These are phyloP conservation scores for Polydrusus pterygomalis DNA, from an alignment of 2,888 invertebrate species.

Conservation along the genomic window DNA sequence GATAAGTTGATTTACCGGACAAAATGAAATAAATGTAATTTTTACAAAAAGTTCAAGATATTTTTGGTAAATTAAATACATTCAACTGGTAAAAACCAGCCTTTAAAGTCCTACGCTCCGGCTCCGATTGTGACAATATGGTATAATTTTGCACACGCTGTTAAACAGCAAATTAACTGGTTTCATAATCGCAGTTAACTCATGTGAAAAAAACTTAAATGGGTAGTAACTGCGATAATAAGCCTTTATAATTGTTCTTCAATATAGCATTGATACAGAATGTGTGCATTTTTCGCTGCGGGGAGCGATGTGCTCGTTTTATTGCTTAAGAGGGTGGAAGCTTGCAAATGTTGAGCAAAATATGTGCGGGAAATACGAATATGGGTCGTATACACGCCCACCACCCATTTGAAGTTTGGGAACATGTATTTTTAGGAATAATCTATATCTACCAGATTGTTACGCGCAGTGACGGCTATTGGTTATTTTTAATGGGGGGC, in stretches of 20 bases:
- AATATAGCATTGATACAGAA: slow-evolving; percentile 1
- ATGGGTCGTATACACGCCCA: no score
- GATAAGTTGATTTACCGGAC: no score
- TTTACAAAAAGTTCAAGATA: no score
- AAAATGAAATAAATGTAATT: no score
- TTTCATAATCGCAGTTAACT: slow-evolving; percentile 4
- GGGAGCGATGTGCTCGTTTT: background rate
- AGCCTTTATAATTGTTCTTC: background rate
- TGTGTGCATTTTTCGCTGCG: slow-evolving; percentile 11
- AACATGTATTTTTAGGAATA: no score
- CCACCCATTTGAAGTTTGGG: no score
- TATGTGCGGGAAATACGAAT: no score
- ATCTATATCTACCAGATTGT: no score
- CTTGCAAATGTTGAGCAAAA: background rate
- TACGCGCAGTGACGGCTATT: no score
- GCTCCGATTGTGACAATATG: background rate
- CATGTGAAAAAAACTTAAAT: slow-evolving; percentile 33
- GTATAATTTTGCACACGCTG: background rate
- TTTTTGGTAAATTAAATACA: no score
- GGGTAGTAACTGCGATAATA: slow-evolving; percentile 8
- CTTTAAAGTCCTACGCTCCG: background rate
- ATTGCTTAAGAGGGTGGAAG: slow-evolving; percentile 12
- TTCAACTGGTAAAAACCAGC: background rate
- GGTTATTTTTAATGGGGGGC: no score
- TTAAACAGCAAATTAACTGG: slow-evolving; percentile 10